Evolutionary conservation across 2,113 vertebrate species (phyloP).

Genomic region (Gopherus flavomarginatus): DNA sequence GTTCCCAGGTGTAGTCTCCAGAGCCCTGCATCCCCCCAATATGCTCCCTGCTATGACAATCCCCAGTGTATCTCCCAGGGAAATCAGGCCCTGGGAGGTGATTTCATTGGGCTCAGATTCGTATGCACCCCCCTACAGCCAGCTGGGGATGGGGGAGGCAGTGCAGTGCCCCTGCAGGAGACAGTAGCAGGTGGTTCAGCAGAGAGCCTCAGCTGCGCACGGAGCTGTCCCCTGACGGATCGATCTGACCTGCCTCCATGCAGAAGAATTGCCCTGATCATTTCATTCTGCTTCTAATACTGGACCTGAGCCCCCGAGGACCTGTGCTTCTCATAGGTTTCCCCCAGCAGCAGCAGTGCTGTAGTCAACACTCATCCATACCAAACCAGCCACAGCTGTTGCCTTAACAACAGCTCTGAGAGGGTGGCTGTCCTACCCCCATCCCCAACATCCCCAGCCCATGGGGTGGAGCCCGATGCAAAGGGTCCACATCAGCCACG

Average conservation of each 20-base stretch:
- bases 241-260: not conserved
- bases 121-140: not conserved
- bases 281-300: no score
- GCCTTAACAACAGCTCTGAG: not conserved
- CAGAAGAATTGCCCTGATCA: not conserved
- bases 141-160: not conserved
- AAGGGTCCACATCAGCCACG: not conserved
- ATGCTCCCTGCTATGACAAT: no score
- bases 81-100: not conserved
- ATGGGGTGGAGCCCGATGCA: not conserved
- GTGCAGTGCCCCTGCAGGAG: not conserved
- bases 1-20: not conserved
- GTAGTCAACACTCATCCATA: not conserved
- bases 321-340: not conserved
- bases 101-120: not conserved
- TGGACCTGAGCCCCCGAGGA: not conserved
- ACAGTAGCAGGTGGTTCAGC: not conserved
- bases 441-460: not conserved
- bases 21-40: not conserved
- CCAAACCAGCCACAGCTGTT: not conserved
- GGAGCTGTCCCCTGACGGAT: not conserved
- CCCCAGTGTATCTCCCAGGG: not conserved
- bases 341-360: not conserved
- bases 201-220: not conserved
- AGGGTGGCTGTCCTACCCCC: not conserved